Percentiles rank a stretch among this genome's conserved stretches.
Evolutionary conservation across 2,113 vertebrate genomes (phyloP).

Genomic region (Sialia sialis): DNA sequence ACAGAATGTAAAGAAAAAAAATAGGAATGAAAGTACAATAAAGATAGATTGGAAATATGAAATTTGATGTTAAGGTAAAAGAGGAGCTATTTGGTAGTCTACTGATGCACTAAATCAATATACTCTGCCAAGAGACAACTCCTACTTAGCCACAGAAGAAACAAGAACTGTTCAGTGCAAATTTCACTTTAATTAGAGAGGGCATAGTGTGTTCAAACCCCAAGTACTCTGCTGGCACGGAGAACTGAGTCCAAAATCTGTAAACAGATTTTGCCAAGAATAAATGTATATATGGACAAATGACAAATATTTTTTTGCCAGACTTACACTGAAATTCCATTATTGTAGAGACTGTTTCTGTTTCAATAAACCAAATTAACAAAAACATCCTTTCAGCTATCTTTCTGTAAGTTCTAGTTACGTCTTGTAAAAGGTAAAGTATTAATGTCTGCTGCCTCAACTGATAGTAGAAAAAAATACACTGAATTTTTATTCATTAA

Average conservation of each 20-base stretch:
- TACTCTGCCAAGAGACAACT: not conserved
- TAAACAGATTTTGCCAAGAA: not conserved
- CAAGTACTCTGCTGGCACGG: fast-evolving
- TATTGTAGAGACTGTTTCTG: not conserved
- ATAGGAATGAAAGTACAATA: not conserved
- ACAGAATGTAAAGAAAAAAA: not conserved
- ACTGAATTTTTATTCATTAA: not conserved
- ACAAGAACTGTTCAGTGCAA: not conserved
- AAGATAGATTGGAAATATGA: not conserved
- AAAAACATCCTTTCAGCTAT: not conserved
- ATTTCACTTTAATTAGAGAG: not conserved
- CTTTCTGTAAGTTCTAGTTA: not conserved
- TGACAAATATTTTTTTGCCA: not conserved
- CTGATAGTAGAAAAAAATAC: not conserved
- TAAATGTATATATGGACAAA: not conserved
- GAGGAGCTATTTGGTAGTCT: not conserved
- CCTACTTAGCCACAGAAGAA: not conserved
- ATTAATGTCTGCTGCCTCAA: not conserved
- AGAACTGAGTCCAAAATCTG: not conserved
- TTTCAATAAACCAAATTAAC: not conserved
- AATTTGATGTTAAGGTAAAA: not conserved
- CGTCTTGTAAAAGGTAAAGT: not conserved
- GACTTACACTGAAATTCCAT: not conserved
- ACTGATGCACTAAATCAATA: not conserved
- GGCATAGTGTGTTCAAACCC: not conserved